These are phyloP conservation scores for Acrocephalus kingi DNA, from an alignment of 2,113 vertebrate genomes.

Conservation along the genomic window DNA sequence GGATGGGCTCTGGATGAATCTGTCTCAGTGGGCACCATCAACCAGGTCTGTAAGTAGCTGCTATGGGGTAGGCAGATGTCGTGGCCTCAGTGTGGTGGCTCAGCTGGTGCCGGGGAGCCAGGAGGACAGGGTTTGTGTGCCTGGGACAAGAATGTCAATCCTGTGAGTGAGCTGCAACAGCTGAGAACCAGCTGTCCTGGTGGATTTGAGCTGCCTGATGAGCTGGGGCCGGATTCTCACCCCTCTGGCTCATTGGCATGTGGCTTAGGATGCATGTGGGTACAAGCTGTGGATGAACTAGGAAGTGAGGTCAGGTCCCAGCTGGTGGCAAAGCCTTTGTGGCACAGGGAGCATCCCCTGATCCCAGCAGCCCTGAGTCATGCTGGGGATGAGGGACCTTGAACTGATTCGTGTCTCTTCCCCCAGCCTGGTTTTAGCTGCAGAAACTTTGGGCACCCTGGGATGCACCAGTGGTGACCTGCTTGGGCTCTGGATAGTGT, in stretches of 20 bases:
- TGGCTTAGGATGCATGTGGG: neutral
- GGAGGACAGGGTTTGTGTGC: neutral
- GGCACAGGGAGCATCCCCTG: neutral
- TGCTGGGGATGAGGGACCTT: rapidly evolving
- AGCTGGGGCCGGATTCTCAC: neutral
- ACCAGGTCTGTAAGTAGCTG: neutral
- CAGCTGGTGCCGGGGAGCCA: rapidly evolving
- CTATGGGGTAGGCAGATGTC: rapidly evolving
- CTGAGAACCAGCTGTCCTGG: slow-evolving; percentile 60
- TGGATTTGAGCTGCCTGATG: neutral
- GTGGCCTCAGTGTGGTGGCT: neutral
- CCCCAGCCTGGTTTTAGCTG: neutral
- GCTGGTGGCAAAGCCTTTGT: neutral
- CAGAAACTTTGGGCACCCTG: neutral
- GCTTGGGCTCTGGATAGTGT: rapidly evolving
- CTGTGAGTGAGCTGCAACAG: slow-evolving; percentile 43
- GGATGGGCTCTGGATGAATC: neutral
- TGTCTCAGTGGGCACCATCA: neutral
- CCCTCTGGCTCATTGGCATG: neutral
- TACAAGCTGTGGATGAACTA: neutral
- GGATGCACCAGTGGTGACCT: neutral
- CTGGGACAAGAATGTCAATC: neutral
- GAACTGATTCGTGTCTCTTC: neutral
- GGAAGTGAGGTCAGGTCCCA: rapidly evolving
- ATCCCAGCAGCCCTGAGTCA: neutral